phyloP scores from a whole-genome alignment of 2,113 vertebrate genomes.

The Glaucomys volans region DNA sequence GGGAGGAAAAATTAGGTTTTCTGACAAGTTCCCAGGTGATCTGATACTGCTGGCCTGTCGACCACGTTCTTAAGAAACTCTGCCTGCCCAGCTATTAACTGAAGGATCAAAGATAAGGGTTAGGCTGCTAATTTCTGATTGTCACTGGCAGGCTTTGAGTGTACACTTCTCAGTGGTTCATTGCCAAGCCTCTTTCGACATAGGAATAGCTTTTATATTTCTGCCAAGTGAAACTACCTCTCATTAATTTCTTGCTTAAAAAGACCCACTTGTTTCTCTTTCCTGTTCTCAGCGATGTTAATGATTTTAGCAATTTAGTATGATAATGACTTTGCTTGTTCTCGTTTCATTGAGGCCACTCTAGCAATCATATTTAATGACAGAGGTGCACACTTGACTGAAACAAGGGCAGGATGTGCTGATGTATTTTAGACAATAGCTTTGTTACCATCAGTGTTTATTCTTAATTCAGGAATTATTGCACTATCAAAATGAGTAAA shows the following conservation, averaged over 20 bases:
- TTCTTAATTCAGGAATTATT: background rate
- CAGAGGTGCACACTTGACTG: background rate
- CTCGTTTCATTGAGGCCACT: background rate
- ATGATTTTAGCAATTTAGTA: background rate
- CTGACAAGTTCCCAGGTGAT: background rate
- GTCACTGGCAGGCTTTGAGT: background rate
- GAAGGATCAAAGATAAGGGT: background rate
- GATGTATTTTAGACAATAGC: background rate
- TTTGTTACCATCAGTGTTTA: background rate
- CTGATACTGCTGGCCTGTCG: background rate
- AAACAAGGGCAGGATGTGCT: background rate
- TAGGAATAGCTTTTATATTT: slow-evolving; percentile 36
- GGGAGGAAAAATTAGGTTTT: background rate
- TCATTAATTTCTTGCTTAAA: slow-evolving; percentile 54
- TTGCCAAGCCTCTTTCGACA: slow-evolving; percentile 4
- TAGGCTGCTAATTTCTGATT: background rate
- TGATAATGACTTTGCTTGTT: background rate
- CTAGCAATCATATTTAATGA: background rate
- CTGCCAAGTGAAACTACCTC: slow-evolving; percentile 6
- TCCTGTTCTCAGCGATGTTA: background rate
- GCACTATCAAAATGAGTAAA: background rate
- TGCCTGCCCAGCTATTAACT: background rate
- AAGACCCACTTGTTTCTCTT: background rate
- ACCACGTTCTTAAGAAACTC: background rate
- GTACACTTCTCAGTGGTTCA: background rate